phyloP scores from a whole-genome alignment of 2,888 invertebrate genomes.

The Stenichneumon culpator region DNA sequence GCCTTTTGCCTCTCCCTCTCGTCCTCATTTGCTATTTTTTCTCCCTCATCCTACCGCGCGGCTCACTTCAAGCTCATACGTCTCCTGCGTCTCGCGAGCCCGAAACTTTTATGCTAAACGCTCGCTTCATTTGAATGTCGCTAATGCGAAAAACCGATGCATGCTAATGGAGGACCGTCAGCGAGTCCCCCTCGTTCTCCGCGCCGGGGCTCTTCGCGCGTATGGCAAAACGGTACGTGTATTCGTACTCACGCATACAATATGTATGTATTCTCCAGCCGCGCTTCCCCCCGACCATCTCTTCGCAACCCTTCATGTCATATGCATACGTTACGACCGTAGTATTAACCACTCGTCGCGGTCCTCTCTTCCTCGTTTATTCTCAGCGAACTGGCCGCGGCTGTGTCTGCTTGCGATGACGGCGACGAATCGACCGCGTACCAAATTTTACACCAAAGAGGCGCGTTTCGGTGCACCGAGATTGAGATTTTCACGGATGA shows the following conservation, averaged over 20 bases:
- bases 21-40: constrained; percentile 20
- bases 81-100: constrained; percentile 57
- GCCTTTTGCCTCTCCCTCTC: constrained; percentile 34
- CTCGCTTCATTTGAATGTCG: constrained; percentile 84
- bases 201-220: neutral
- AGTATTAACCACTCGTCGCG: constrained; percentile 68
- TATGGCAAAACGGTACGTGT: constrained; percentile 43
- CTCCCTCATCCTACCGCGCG: constrained; percentile 19
- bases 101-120: constrained; percentile 84
- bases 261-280: constrained; percentile 46
- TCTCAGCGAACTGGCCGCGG: constrained; percentile 25
- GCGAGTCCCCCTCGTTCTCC: constrained; percentile 64
- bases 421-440: constrained; percentile 28
- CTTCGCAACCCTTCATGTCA: constrained; percentile 76
- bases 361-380: constrained; percentile 30
- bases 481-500: neutral
- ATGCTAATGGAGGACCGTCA: constrained; percentile 81
- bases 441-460: neutral
- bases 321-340: constrained; percentile 78
- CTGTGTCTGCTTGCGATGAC: constrained; percentile 20
- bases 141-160: constrained; percentile 85
- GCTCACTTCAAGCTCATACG: constrained; percentile 41
- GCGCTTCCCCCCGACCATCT: constrained; percentile 70
- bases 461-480: neutral
- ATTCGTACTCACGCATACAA: constrained; percentile 24